Conservation (phyloP, 2,888 invertebrate species). For the Syrista parreyssii region DNA sequence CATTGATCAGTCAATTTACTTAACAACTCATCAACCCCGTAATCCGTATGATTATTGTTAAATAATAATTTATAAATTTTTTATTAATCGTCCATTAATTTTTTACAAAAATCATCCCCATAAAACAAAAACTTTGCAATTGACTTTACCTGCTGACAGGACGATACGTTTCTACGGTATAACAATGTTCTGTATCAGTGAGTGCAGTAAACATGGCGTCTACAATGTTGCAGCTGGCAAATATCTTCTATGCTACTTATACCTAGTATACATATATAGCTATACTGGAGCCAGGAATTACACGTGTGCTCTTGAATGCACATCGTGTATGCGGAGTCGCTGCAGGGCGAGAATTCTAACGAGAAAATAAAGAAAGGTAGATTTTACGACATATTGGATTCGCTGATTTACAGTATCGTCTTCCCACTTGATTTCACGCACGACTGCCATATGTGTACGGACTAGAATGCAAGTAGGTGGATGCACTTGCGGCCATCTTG, state of each 20-base stretch:
- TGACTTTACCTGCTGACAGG: neutral
- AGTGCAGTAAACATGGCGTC: neutral
- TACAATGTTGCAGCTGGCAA: neutral
- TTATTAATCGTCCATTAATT: too few relatives aligned
- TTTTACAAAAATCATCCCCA: neutral
- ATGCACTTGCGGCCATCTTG: neutral
- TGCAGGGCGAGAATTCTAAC: neutral
- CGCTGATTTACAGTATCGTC: neutral
- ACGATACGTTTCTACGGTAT: neutral
- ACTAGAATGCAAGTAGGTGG: neutral
- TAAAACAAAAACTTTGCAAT: neutral
- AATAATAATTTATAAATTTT: neutral
- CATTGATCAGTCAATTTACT: neutral
- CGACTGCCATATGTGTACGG: neutral
- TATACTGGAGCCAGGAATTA: neutral
- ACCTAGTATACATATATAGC: neutral
- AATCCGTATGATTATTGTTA: neutral
- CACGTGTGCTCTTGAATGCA: neutral
- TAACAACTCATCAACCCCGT: neutral
- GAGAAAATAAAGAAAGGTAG: neutral
- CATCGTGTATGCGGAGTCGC: neutral
- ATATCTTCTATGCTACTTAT: neutral
- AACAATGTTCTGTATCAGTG: neutral
- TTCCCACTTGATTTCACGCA: neutral
- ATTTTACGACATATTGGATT: neutral